Percentiles rank a stretch among this genome's conserved stretches.
These are phyloP conservation scores for Sminthurinus aureus DNA, from an alignment of 2,888 invertebrate species.

Conservation along the genomic window DNA sequence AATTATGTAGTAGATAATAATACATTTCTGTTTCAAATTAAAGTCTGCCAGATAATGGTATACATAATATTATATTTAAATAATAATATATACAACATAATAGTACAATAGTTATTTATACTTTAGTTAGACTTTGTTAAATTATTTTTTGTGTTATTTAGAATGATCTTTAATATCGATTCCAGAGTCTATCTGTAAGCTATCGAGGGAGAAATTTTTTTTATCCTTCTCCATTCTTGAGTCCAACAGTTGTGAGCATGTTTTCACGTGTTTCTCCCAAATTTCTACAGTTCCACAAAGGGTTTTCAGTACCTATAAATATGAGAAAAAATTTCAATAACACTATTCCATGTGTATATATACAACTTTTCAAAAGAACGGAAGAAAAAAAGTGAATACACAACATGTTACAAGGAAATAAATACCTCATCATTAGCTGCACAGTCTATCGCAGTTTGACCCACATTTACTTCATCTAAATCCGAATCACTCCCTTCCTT, in stretches of 20 bases:
- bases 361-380: neutral
- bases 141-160: slow-evolving; percentile 6
- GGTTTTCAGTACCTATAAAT: slow-evolving; percentile 36
- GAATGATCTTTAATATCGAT: slow-evolving; percentile 55
- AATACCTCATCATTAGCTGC: slow-evolving; percentile 52
- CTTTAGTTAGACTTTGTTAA: too few species aligned
- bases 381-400: slow-evolving; percentile 38
- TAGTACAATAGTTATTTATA: too few species aligned
- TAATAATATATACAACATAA: too few species aligned
- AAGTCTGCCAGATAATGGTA: too few species aligned
- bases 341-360: neutral
- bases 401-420: slow-evolving; percentile 43
- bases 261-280: slow-evolving; percentile 36
- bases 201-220: slow-evolving; percentile 40
- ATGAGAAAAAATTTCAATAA: neutral
- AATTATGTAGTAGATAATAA: neutral
- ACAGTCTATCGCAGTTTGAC: slow-evolving; percentile 54
- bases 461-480: slow-evolving; percentile 39
- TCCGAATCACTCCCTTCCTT: slow-evolving; percentile 46
- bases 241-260: slow-evolving; percentile 27
- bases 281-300: slow-evolving; percentile 20
- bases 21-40: neutral
- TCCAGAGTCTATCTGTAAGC: slow-evolving; percentile 54
- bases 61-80: too few species aligned
- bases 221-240: slow-evolving; percentile 13